Percentiles rank a stretch among this genome's conserved stretches.
phyloP scores from a whole-genome alignment of 2,113 vertebrate species.

The Columba livia region DNA sequence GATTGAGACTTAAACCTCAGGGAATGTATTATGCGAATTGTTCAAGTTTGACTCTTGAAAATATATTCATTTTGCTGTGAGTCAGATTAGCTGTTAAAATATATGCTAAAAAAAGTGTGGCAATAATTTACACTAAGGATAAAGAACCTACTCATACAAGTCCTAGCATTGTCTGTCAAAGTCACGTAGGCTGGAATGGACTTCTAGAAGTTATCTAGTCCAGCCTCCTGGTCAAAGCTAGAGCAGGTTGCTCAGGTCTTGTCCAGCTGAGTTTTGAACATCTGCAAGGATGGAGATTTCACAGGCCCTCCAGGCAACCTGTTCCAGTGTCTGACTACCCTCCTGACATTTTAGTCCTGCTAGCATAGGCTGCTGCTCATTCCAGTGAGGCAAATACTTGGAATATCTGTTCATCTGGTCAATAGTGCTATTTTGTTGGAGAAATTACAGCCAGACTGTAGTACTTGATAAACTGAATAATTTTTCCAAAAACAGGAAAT shows the following conservation, averaged over 20 bases:
- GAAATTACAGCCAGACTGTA: not conserved
- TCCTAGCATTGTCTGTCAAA: not conserved
- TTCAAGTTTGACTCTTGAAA: not conserved
- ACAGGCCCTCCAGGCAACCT: not conserved
- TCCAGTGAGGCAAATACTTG: not conserved
- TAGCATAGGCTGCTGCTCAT: not conserved
- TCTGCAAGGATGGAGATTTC: not conserved
- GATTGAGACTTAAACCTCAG: not conserved
- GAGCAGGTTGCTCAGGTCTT: not conserved
- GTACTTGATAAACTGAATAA: not conserved
- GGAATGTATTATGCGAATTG: not conserved
- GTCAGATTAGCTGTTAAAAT: not conserved
- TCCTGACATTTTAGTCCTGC: not conserved
- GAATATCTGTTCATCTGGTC: not conserved
- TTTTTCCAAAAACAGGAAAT: not conserved
- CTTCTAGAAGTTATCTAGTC: not conserved
- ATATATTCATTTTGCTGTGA: not conserved
- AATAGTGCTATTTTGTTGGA: rapidly evolving
- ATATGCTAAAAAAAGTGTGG: not conserved
- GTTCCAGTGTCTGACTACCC: not conserved
- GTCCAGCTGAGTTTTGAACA: not conserved
- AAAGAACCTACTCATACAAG: not conserved
- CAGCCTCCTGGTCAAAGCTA: not conserved
- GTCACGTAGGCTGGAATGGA: rapidly evolving
- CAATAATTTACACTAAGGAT: not conserved